Evolutionary conservation across 2,888 invertebrate species (phyloP).

Genomic region (Mesorhabditis belari): DNA sequence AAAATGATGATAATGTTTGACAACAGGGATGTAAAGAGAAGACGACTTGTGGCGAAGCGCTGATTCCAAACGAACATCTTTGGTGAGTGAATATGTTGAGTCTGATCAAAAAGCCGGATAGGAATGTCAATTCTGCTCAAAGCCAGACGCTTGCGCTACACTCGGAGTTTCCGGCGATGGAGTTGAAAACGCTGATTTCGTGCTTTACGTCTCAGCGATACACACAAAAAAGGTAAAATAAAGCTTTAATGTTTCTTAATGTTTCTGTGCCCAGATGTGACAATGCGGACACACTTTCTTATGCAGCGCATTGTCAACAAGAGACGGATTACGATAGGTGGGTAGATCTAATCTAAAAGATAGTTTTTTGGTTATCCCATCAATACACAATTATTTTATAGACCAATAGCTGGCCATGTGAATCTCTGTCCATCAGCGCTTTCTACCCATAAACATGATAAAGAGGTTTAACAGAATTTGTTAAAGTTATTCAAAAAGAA

Average conservation of each 20-base stretch:
- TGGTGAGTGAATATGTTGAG: conserved; percentile 54
- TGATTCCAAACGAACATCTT: conserved; percentile 87
- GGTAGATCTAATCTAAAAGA: conserved; percentile 1
- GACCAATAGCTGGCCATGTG: conserved; percentile 92
- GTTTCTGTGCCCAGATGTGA: conserved; percentile 68
- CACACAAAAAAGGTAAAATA: conserved; percentile 15
- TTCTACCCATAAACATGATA: conserved; percentile 80
- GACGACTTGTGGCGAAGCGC: conserved; percentile 92
- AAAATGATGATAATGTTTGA: too few relatives aligned
- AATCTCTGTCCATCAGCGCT: conserved; percentile 93
- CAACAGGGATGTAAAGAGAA: conserved; percentile 49
- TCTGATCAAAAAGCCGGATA: not conserved
- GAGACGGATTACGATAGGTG: conserved; percentile 77
- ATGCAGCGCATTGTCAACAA: conserved; percentile 96
- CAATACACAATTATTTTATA: conserved; percentile 7
- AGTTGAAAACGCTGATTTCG: conserved; percentile 77
- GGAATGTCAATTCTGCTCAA: conserved; percentile 21
- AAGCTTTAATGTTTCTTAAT: not conserved
- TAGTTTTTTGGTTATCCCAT: not conserved
- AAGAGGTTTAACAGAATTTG: conserved; percentile 61
- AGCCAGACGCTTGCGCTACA: conserved; percentile 55
- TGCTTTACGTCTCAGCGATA: conserved; percentile 64
- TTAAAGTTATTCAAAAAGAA: not conserved
- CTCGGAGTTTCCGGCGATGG: conserved; percentile 63
- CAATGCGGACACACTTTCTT: conserved; percentile 79